Evolutionary conservation across 2,113 vertebrate genomes (phyloP).

Genomic region (Pungitius pungitius): DNA sequence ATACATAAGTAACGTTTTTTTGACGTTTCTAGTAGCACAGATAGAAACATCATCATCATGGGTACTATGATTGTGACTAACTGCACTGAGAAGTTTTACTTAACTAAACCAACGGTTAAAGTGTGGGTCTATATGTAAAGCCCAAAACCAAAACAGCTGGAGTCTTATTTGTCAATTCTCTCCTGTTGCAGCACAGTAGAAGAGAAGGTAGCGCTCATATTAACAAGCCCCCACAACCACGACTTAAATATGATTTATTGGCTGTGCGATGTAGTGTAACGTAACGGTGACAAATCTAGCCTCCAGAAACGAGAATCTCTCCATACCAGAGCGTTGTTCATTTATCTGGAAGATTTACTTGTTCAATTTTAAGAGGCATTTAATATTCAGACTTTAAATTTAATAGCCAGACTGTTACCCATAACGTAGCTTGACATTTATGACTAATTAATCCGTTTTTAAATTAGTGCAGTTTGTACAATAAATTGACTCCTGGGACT

Average conservation of each 20-base stretch:
- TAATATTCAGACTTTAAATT: slow-evolving; percentile 22
- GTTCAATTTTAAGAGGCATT: slow-evolving; percentile 18
- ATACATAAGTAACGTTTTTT: too few relatives aligned
- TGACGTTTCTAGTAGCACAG: not conserved
- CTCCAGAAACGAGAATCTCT: slow-evolving; percentile 7
- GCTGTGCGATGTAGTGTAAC: slow-evolving; percentile 3
- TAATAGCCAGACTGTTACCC: slow-evolving; percentile 27
- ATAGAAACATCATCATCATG: not conserved
- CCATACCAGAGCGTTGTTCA: slow-evolving; percentile 7
- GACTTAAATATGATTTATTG: slow-evolving; percentile 36
- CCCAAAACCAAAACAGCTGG: not conserved
- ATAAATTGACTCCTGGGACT: slow-evolving; percentile 6
- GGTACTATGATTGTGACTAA: not conserved
- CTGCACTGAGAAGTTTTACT: not conserved
- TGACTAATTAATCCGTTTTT: slow-evolving; percentile 25
- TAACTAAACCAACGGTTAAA: not conserved
- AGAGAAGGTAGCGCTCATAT: slow-evolving; percentile 12
- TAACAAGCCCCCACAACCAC: slow-evolving; percentile 13
- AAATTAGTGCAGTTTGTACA: slow-evolving; percentile 20
- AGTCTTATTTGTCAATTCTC: not conserved
- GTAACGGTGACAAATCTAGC: slow-evolving; percentile 28
- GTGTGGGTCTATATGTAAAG: not conserved
- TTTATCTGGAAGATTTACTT: slow-evolving; percentile 30
- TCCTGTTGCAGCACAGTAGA: not conserved
- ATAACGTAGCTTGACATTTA: slow-evolving; percentile 10